A percentile compares a stretch with the other conserved stretches of the same genome.
phyloP scores from a whole-genome alignment of 2,797 vertebrate species.

The Chelmon rostratus region DNA sequence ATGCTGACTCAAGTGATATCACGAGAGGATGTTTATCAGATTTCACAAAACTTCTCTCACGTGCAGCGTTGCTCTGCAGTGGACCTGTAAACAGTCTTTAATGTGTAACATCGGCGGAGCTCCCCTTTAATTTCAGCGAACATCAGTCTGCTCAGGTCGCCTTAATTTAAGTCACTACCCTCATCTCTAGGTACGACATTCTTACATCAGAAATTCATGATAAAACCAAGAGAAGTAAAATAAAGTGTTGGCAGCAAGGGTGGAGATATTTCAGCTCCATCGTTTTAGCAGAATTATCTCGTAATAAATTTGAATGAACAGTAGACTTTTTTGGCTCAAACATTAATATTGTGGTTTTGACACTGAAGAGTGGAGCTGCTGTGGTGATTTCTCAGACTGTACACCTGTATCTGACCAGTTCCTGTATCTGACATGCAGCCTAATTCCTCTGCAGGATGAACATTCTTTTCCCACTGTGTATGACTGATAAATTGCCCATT shows the following conservation, averaged over 20 bases:
- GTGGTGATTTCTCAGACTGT: constrained; percentile 4
- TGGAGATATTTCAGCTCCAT: not conserved
- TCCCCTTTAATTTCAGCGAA: not conserved
- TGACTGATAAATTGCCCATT: not conserved
- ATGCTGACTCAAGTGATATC: not conserved
- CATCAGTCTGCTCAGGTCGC: not conserved
- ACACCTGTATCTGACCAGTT: not conserved
- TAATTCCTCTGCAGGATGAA: not conserved
- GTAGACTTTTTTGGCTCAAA: constrained; percentile 1
- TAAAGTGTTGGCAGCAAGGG: not conserved
- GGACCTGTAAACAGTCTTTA: not conserved
- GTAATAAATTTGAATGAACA: not conserved
- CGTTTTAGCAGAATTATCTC: not conserved
- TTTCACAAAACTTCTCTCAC: not conserved
- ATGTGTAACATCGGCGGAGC: not conserved
- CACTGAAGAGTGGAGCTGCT: not conserved
- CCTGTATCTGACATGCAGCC: constrained; percentile 16
- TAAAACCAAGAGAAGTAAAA: constrained; percentile 4
- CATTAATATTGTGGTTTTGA: constrained; percentile 9
- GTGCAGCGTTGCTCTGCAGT: not conserved
- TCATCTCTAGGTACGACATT: not conserved
- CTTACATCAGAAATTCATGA: not conserved
- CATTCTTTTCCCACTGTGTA: not conserved
- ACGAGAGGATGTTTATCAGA: not conserved
- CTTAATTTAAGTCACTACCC: not conserved